These are phyloP conservation scores for Siniperca chuatsi DNA, from an alignment of 2,113 vertebrate species.

Conservation along the genomic window DNA sequence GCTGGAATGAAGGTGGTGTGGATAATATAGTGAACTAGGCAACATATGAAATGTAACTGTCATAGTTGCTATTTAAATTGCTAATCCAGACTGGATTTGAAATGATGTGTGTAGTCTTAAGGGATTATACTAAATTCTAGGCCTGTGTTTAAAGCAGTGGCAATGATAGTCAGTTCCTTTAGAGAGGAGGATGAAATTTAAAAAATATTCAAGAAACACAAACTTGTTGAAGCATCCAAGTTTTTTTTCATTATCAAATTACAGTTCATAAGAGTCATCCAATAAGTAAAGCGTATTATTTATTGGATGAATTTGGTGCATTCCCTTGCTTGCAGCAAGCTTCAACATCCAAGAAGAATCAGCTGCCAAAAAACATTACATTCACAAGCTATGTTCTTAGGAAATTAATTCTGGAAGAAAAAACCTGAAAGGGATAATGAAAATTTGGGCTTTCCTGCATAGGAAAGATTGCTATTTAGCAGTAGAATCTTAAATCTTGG, in stretches of 20 bases:
- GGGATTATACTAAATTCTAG: conserved; percentile 22
- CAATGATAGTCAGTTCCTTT: conserved; percentile 4
- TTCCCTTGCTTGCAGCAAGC: conserved; percentile 16
- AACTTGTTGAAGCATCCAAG: conserved; percentile 9
- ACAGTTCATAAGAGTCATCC: background rate
- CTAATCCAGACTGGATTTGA: conserved; percentile 43
- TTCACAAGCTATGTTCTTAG: conserved; percentile 20
- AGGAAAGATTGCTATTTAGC: conserved; percentile 10
- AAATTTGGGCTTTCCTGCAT: conserved; percentile 21
- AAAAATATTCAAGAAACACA: background rate
- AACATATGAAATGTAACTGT: conserved; percentile 15
- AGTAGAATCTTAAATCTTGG: background rate
- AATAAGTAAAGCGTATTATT: conserved; percentile 30
- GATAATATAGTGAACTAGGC: conserved; percentile 2
- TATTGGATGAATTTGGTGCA: conserved; percentile 14
- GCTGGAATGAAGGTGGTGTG: background rate
- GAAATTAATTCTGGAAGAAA: conserved; percentile 52
- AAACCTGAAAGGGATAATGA: conserved; percentile 28
- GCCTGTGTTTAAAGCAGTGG: conserved; percentile 30
- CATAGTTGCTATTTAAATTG: conserved; percentile 46
- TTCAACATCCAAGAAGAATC: conserved; percentile 38
- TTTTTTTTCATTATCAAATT: conserved; percentile 16
- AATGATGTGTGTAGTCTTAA: conserved; percentile 31
- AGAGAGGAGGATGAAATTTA: conserved; percentile 1
- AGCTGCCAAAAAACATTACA: conserved; percentile 39